Evolutionary conservation across 2,113 vertebrate genomes (phyloP).

Genomic region (Brachyistius frenatus): DNA sequence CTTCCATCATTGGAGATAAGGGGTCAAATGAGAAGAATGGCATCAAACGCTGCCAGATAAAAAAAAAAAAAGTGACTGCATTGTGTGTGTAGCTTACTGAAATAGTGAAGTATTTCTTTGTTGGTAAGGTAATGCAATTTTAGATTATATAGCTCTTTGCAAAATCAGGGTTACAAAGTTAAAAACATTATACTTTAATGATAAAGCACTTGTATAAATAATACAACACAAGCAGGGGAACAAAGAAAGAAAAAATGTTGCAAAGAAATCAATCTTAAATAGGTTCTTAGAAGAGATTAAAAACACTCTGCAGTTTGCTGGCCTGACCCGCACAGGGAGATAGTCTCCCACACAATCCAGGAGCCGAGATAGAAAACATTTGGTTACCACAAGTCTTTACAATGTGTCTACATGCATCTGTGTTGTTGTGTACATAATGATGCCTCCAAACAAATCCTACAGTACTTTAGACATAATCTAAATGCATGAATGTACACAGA

Average conservation of each 20-base stretch:
- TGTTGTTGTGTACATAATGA: not conserved
- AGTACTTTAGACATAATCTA: not conserved
- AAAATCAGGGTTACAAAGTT: not conserved
- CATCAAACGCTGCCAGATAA: slow-evolving; percentile 16
- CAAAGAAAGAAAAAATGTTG: too few species aligned
- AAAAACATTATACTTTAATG: too few species aligned
- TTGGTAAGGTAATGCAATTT: not conserved
- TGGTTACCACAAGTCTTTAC: not conserved
- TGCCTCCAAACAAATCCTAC: not conserved
- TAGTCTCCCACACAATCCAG: not conserved
- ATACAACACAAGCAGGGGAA: not conserved
- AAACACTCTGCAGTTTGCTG: not conserved
- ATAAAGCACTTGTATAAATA: not conserved
- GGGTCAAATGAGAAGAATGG: slow-evolving; percentile 10
- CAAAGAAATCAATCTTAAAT: too few species aligned
- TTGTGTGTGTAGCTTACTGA: not conserved
- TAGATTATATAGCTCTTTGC: too few species aligned
- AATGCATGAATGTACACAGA: slow-evolving; percentile 4
- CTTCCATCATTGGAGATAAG: slow-evolving; percentile 35
- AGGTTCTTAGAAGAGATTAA: not conserved
- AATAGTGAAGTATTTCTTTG: not conserved
- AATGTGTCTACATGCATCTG: not conserved
- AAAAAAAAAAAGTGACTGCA: not conserved
- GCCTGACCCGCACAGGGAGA: not conserved
- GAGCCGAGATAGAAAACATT: not conserved